phyloP scores from a whole-genome alignment of 2,797 vertebrate genomes.

The Mormyrus proboscirostris region DNA sequence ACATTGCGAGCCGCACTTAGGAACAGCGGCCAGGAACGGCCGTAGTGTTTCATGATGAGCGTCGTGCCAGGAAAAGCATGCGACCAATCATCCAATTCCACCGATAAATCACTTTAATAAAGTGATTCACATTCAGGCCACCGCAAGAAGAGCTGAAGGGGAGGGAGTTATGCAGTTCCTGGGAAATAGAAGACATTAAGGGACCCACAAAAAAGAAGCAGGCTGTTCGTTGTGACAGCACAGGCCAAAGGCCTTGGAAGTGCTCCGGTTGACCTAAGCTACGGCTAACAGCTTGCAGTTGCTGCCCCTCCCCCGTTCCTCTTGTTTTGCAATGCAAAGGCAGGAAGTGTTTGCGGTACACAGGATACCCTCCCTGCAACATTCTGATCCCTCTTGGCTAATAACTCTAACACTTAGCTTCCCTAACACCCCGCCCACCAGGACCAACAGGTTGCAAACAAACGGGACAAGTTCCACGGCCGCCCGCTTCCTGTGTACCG shows the following conservation, averaged over 20 bases:
- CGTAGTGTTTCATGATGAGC: background rate
- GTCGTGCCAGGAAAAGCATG: background rate
- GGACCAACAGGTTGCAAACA: constrained; percentile 44
- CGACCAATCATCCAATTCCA: background rate
- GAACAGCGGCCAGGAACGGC: background rate
- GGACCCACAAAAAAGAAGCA: background rate
- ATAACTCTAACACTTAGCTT: constrained; percentile 67
- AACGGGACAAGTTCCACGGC: constrained; percentile 36
- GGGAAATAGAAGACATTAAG: background rate
- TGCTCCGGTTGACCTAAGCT: background rate
- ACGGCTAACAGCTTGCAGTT: background rate
- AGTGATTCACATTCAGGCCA: background rate
- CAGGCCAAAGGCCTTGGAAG: background rate
- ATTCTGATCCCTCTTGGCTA: constrained; percentile 49
- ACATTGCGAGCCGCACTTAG: background rate
- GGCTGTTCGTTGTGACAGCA: background rate
- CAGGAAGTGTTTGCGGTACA: constrained; percentile 59
- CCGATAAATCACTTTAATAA: background rate
- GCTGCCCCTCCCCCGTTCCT: background rate
- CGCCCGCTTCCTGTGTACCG: constrained; percentile 17
- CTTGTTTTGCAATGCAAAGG: constrained; percentile 33
- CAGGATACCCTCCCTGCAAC: constrained; percentile 51
- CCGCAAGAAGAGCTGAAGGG: background rate
- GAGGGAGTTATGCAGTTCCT: background rate
- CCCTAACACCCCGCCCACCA: constrained; percentile 33